phyloP scores from a whole-genome alignment of 2,888 invertebrate species.

The Pinctada fucata region DNA sequence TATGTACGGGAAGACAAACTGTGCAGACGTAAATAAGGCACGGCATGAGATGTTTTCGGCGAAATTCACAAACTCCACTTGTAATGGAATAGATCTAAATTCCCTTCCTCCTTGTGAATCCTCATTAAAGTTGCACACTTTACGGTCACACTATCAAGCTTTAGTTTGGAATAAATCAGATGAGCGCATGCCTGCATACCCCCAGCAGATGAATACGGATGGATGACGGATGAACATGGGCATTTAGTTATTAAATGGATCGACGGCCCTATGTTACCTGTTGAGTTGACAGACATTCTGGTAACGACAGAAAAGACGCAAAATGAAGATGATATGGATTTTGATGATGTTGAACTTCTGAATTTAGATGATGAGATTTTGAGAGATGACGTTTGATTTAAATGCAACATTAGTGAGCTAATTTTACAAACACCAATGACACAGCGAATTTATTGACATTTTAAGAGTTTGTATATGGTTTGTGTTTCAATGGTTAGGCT shows the following conservation, averaged over 20 bases:
- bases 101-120: not conserved
- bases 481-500: no score
- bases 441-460: no score
- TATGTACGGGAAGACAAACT: not conserved
- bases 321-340: not conserved
- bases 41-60: not conserved
- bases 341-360: not conserved
- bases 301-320: not conserved
- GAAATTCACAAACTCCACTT: not conserved
- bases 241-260: not conserved
- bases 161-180: not conserved
- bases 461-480: no score
- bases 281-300: not conserved
- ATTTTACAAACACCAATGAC: no score
- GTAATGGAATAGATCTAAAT: not conserved
- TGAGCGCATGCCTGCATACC: not conserved
- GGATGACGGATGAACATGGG: not conserved
- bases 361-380: not conserved
- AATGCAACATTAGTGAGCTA: no score
- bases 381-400: not conserved
- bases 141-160: not conserved
- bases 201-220: not conserved
- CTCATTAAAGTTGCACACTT: not conserved
- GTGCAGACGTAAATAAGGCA: not conserved
- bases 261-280: not conserved